Evolutionary conservation across 2,888 invertebrate genomes (phyloP), one percentile per base, ranked within the genome.

Genomic region (Trypoxylon attenuatum): DNA sequence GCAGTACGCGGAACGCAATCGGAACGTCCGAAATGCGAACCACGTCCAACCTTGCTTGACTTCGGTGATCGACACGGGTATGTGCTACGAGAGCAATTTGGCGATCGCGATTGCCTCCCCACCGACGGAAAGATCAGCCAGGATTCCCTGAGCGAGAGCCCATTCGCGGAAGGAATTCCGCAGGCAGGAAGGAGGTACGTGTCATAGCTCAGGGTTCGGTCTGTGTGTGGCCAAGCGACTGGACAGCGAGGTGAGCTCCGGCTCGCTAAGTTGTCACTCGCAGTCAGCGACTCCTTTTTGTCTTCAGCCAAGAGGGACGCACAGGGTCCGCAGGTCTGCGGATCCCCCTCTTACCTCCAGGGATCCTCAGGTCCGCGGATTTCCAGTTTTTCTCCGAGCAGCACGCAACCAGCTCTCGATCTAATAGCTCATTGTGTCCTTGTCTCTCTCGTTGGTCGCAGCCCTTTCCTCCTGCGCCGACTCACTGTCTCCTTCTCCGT

Each of bases 241-340:
- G 78, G 69, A 80, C 73, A 73, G 62, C 72, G 79, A 84, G 82
- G 83, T 85, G 83, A 84, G 81, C 80, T 76, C 75, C 69, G 81
- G 83, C 85, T 85, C 84, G 84, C 84, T 82, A 82, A 84, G 84
- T 85, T 84, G 85, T 84, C 85, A 85, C 84, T 84, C 82, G 82
- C 73, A 79, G 76, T 79, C 82, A 80, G 77, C 82, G 76, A 84
- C 83, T 84, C 75, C 80, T 85, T 85, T 85, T 85, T 84, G 73
- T 71, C 73, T 56, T 59, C 33, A 41, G 57, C 67, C 52, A 60
- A 67, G 65, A 63, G 52, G 55, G 59, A 49, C 38, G 56, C 39
- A 45, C 43, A 49, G 38, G 38, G 58, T 52, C 15, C 27, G 43
- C 16, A 41, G 52, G 52, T 49, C 45, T n/a, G n/a, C n/a, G n/a